These are phyloP conservation scores for Cossypha dichroa DNA, from an alignment of 2,797 vertebrate species.

Conservation along the genomic window DNA sequence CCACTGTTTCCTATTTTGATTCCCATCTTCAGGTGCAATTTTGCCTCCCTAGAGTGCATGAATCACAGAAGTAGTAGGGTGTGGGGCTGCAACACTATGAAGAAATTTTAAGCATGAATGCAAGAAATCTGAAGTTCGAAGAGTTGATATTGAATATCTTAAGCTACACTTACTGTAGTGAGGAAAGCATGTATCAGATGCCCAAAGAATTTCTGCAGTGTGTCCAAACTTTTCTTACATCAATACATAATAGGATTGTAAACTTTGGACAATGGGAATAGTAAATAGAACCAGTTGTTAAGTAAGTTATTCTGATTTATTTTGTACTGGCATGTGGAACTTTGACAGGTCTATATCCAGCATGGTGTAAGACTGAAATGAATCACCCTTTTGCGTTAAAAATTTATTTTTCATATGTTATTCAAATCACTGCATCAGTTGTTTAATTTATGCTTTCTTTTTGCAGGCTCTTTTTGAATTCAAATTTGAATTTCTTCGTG, in stretches of 20 bases:
- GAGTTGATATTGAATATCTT: background rate
- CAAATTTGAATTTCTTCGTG: conserved; percentile 98
- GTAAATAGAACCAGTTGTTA: background rate
- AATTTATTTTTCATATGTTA: background rate
- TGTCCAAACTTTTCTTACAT: background rate
- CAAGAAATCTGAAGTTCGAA: background rate
- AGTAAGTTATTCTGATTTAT: background rate
- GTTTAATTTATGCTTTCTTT: conserved; percentile 22
- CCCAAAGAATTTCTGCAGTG: background rate
- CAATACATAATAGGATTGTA: background rate
- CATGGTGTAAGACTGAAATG: background rate
- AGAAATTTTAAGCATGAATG: background rate
- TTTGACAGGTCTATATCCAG: background rate
- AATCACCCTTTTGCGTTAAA: background rate
- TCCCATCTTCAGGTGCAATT: background rate
- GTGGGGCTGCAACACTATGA: background rate
- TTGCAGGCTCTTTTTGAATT: conserved; percentile 94
- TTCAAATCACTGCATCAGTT: background rate
- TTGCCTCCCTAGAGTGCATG: background rate
- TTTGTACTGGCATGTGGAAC: background rate
- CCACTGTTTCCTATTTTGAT: background rate
- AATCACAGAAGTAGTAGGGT: background rate
- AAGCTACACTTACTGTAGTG: background rate
- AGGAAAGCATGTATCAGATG: background rate
- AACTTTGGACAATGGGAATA: background rate